phyloP scores from a whole-genome alignment of 2,888 invertebrate species.

The Phrixothrix hirtus region DNA sequence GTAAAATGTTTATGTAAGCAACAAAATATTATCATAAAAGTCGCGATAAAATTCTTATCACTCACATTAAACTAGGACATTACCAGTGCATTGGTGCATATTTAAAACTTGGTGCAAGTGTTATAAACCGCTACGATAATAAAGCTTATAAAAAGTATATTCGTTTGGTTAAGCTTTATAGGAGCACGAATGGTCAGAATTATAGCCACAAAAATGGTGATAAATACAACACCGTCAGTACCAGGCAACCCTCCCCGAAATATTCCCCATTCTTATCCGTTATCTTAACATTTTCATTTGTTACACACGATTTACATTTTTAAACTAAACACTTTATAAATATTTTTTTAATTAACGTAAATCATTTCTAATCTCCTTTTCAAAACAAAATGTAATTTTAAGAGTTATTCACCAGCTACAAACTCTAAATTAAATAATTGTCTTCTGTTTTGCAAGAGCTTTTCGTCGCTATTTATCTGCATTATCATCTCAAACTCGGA shows the following conservation, averaged over 20 bases:
- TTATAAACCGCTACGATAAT: slow-evolving; percentile 38
- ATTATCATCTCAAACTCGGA: slow-evolving; percentile 36
- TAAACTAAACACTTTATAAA: slow-evolving; percentile 8
- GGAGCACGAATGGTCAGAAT: slow-evolving; percentile 35
- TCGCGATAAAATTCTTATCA: slow-evolving; percentile 23
- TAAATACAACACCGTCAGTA: slow-evolving; percentile 37
- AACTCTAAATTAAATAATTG: slow-evolving; percentile 39
- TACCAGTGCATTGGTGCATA: slow-evolving; percentile 33
- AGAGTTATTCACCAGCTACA: slow-evolving; percentile 33
- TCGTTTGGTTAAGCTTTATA: slow-evolving; percentile 31
- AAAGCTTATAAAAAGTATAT: slow-evolving; percentile 41
- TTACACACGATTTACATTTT: slow-evolving; percentile 4
- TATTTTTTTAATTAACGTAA: slow-evolving; percentile 35
- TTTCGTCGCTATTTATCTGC: slow-evolving; percentile 36
- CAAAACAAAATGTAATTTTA: slow-evolving; percentile 34
- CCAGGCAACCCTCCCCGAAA: slow-evolving; percentile 28
- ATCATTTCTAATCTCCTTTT: slow-evolving; percentile 32
- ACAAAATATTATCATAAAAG: too few relatives aligned
- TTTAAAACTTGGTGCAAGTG: slow-evolving; percentile 36
- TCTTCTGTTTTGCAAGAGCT: slow-evolving; percentile 34
- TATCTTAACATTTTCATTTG: slow-evolving; percentile 15
- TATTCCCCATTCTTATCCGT: slow-evolving; percentile 9
- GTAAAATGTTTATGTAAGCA: too few relatives aligned
- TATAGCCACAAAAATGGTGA: slow-evolving; percentile 38
- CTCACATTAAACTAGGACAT: slow-evolving; percentile 29